phyloP scores from a whole-genome alignment of 2,113 vertebrate species.

The Bambusicola thoracicus region DNA sequence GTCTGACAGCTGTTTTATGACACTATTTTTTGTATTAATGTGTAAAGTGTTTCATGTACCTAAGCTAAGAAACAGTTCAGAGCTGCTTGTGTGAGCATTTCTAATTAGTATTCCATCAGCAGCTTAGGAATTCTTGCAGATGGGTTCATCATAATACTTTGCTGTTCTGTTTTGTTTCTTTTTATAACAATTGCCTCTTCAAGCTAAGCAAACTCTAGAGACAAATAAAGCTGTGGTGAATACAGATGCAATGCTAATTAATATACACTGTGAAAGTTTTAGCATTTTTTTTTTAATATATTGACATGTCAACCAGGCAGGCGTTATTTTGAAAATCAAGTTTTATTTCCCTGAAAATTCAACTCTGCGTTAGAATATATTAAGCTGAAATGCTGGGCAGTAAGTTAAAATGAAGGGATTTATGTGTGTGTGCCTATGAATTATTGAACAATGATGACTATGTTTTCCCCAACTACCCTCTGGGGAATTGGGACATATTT shows the following conservation, averaged over 20 bases:
- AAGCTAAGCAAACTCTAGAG: conserved; percentile 65
- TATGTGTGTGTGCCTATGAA: background rate
- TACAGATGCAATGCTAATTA: conserved; percentile 63
- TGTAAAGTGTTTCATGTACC: background rate
- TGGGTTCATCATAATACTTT: conserved; percentile 60
- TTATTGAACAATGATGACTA: background rate
- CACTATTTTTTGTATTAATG: background rate
- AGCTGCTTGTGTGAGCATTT: conserved; percentile 39
- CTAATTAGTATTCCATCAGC: conserved; percentile 55
- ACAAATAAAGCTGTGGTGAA: conserved; percentile 37
- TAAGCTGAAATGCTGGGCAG: background rate
- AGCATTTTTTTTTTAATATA: background rate
- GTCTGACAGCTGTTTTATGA: conserved; percentile 37
- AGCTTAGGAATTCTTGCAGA: conserved; percentile 62
- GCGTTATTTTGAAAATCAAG: background rate
- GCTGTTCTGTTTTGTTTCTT: background rate
- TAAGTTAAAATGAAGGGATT: background rate
- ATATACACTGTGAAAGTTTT: conserved; percentile 23
- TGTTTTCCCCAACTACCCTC: background rate
- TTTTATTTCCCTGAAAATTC: conserved; percentile 25
- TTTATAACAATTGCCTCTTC: conserved; percentile 67
- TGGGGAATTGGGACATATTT: background rate
- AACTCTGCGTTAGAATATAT: background rate
- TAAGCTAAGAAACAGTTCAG: conserved; percentile 35
- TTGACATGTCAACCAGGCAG: background rate